Conservation (phyloP, 2,113 vertebrate genomes). For the Phalacrocorax brasilianus region DNA sequence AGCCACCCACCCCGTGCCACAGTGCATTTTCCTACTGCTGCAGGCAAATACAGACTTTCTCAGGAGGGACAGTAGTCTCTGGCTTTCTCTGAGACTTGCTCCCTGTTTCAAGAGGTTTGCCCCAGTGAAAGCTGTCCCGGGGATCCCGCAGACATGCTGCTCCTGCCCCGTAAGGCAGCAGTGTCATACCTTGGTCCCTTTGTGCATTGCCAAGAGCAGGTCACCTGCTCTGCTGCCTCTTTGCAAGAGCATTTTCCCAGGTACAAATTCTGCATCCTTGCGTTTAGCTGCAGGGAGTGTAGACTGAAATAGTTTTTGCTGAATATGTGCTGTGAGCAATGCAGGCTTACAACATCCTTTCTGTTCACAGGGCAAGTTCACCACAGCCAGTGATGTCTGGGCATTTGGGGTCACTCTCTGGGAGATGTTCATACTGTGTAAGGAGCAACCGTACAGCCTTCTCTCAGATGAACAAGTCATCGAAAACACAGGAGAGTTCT, state of each 20-base stretch:
- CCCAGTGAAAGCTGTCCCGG: background rate
- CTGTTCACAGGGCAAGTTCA: constrained; percentile 90
- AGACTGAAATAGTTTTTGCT: background rate
- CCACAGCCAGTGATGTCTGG: constrained; percentile 97
- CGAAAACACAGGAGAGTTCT: constrained; percentile 97
- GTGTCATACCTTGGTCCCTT: rapidly evolving
- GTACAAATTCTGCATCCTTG: rapidly evolving
- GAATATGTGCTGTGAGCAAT: rapidly evolving
- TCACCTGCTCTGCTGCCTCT: background rate
- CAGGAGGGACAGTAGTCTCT: background rate
- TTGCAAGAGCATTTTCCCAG: background rate
- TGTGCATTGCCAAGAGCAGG: background rate
- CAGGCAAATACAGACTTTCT: background rate
- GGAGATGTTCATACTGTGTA: constrained; percentile 94
- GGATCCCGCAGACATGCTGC: background rate
- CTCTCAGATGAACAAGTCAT: constrained; percentile 97
- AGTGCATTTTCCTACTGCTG: background rate
- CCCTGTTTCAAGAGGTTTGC: background rate
- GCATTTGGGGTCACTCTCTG: constrained; percentile 94
- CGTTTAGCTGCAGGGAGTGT: background rate
- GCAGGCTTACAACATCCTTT: background rate
- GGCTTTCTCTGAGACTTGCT: background rate
- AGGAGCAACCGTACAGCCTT: constrained; percentile 91
- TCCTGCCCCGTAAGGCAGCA: background rate
- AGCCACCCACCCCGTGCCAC: background rate